Percentiles rank a stretch among this genome's conserved stretches.
phyloP scores from a whole-genome alignment of 2,888 invertebrate genomes.

The Phytoseiulus persimilis region DNA sequence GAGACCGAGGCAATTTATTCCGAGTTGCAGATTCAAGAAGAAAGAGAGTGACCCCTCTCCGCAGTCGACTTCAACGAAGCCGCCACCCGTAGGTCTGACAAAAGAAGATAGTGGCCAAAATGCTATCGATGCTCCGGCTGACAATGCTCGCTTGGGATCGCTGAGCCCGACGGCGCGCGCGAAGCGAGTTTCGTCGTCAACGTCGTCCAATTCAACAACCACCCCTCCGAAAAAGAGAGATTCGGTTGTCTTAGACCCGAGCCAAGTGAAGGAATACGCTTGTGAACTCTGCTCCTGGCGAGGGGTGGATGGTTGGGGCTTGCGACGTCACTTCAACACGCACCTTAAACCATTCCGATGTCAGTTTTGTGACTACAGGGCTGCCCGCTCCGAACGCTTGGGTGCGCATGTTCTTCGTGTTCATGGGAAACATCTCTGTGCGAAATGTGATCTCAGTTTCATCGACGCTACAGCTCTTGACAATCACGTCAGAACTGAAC shows the following conservation, averaged over 20 bases:
- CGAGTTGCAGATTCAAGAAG: neutral
- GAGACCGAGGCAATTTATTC: neutral
- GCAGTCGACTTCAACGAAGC: neutral
- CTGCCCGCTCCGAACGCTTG: constrained; percentile 77
- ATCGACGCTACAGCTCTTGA: constrained; percentile 72
- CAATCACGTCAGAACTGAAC: constrained; percentile 58
- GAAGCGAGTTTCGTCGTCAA: neutral
- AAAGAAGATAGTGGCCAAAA: neutral
- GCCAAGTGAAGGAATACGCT: constrained; percentile 26
- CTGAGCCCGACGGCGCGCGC: neutral
- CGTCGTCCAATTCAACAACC: neutral
- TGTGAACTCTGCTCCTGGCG: constrained; percentile 67
- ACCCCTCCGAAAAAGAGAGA: constrained; percentile 40
- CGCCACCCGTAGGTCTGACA: neutral
- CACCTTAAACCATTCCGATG: constrained; percentile 85
- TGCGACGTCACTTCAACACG: constrained; percentile 82
- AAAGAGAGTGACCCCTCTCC: neutral
- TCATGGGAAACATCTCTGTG: constrained; percentile 80
- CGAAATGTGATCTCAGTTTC: constrained; percentile 75
- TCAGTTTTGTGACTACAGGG: constrained; percentile 83
- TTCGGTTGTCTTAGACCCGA: constrained; percentile 31
- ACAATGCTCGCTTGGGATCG: neutral
- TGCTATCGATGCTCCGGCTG: neutral
- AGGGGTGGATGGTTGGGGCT: constrained; percentile 85
- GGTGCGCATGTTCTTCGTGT: constrained; percentile 83